Conservation (phyloP, 2,797 vertebrate species). For the Diglossa cyanea region DNA sequence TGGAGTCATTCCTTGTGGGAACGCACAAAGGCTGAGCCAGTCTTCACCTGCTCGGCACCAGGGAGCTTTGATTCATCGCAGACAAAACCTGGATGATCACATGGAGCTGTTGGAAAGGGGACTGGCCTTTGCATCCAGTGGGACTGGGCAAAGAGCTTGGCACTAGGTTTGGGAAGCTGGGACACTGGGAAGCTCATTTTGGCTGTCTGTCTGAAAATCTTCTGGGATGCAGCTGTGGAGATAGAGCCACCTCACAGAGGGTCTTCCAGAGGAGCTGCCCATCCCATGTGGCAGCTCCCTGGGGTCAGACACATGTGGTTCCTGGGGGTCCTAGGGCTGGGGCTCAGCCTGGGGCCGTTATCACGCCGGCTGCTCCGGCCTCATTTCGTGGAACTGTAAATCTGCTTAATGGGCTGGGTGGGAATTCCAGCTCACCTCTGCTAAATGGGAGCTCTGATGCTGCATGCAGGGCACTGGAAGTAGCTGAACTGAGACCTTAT, state of each 20-base stretch:
- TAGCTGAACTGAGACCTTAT: slow-evolving; percentile 57
- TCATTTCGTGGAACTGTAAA: neutral
- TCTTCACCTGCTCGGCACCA: neutral
- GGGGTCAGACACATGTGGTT: neutral
- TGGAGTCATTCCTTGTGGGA: neutral
- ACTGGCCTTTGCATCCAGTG: neutral
- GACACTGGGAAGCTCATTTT: neutral
- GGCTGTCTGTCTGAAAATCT: neutral
- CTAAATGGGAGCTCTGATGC: slow-evolving; percentile 32
- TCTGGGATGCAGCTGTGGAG: neutral
- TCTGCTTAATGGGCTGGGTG: slow-evolving; percentile 36
- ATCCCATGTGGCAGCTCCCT: accelerated
- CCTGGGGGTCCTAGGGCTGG: neutral
- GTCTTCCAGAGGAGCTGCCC: neutral
- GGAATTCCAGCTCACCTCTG: slow-evolving; percentile 18
- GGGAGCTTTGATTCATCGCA: neutral
- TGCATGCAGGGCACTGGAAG: neutral
- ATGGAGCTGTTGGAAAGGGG: neutral
- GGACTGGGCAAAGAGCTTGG: neutral
- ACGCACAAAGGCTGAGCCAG: neutral
- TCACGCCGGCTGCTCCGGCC: neutral
- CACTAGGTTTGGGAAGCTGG: neutral
- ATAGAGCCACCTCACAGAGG: neutral
- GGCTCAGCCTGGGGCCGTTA: neutral
- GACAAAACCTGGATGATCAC: neutral